Evolutionary conservation across 2,797 vertebrate genomes (phyloP).

Genomic region (Tenualosa thibaudeaui): DNA sequence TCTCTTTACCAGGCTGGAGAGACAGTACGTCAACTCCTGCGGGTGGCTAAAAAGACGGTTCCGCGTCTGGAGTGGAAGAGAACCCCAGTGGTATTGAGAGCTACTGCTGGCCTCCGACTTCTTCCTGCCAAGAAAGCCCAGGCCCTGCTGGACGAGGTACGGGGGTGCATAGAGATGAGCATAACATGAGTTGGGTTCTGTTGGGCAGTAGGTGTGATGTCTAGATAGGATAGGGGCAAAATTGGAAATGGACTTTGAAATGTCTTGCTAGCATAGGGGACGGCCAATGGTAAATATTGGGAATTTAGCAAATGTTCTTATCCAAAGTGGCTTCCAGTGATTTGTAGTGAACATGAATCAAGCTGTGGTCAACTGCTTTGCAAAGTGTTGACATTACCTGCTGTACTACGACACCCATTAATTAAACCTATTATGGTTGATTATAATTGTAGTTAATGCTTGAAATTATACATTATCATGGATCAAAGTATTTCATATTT

Average conservation of each 20-base stretch:
- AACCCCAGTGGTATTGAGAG: constrained; percentile 89
- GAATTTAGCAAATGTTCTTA: no score
- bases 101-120: constrained; percentile 91
- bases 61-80: constrained; percentile 86
- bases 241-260: no score
- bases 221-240: not conserved
- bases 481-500: not conserved
- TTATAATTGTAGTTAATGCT: no score
- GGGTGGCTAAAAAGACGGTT: constrained; percentile 83
- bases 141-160: constrained; percentile 85
- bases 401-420: no score
- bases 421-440: no score
- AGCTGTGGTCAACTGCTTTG: not conserved
- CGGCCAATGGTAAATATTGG: no score
- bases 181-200: not conserved
- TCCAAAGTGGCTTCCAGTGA: no score
- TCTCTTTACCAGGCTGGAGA: constrained; percentile 76
- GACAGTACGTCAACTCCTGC: constrained; percentile 79
- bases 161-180: not conserved
- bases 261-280: no score
- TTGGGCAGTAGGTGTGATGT: not conserved
- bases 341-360: no score
- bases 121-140: constrained; percentile 83
- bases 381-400: no score
- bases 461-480: not conserved